Percentiles rank a stretch among this genome's conserved stretches.
Conservation (phyloP, 1,140 invertebrate genomes). For the Conopomorpha cramerella region DNA sequence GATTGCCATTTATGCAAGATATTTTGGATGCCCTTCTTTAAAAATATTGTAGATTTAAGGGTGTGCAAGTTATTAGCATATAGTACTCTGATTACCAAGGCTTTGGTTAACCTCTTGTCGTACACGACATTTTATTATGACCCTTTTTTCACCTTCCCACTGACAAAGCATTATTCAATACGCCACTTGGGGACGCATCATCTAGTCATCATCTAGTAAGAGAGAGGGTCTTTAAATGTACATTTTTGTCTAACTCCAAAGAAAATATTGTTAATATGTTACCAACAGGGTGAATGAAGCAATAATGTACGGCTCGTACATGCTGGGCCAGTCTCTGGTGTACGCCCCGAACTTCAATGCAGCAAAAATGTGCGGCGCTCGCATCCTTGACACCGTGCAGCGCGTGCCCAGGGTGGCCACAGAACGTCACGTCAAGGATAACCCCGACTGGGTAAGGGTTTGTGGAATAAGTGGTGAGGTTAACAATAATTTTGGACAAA, state of each 20-base stretch:
- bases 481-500: neutral
- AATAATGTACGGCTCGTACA: constrained; percentile 3
- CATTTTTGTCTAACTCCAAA: no score
- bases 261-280: neutral
- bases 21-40: no score
- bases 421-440: constrained; percentile 3
- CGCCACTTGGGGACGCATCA: no score
- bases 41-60: no score
- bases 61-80: no score
- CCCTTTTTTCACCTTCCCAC: no score
- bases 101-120: neutral
- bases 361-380: constrained; percentile 2
- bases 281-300: constrained; percentile 3
- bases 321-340: constrained; percentile 4
- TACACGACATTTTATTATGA: no score
- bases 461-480: neutral
- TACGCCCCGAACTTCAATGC: constrained; percentile 4
- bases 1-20: neutral
- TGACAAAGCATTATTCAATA: no score
- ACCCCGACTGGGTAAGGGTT: constrained; percentile 5
- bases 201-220: no score
- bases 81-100: no score
- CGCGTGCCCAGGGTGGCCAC: constrained; percentile 40
- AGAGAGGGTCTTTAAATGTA: no score
- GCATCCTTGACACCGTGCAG: constrained; percentile 13